Evolutionary conservation across 1,140 invertebrate genomes (phyloP).

Genomic region (Eupristina koningsbergeri): DNA sequence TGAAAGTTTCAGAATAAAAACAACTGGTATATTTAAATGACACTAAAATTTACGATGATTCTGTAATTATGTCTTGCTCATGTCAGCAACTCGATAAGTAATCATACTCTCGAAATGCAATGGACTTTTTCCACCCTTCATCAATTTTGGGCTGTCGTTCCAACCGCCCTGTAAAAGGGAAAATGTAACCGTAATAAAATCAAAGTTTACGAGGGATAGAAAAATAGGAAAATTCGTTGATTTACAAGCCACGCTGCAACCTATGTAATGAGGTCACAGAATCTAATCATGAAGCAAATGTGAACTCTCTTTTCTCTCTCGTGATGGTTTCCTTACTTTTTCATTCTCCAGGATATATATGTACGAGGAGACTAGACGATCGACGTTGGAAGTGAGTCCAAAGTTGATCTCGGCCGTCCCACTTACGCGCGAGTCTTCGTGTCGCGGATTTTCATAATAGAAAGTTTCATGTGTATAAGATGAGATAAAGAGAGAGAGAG

Average conservation of each 20-base stretch:
- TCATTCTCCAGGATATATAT: constrained; percentile 17
- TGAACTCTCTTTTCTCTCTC: constrained; percentile 56
- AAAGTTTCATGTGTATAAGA: constrained; percentile 22
- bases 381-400: background rate
- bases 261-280: constrained; percentile 39
- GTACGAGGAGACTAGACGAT: constrained; percentile 8
- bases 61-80: background rate
- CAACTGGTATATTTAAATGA: no score
- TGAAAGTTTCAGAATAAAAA: no score
- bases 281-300: constrained; percentile 48
- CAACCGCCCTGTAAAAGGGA: background rate
- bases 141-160: background rate
- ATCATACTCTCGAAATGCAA: background rate
- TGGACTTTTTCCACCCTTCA: background rate
- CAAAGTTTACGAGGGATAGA: background rate
- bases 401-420: constrained; percentile 27
- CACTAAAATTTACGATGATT: no score
- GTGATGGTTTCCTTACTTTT: constrained; percentile 31
- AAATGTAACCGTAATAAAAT: background rate
- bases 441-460: constrained; percentile 50
- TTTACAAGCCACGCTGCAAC: constrained; percentile 32
- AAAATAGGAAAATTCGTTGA: background rate
- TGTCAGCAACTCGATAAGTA: background rate
- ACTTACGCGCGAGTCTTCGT: background rate
- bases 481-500: no score